phyloP scores from a whole-genome alignment of 2,888 invertebrate genomes.

The Scotopteryx bipunctaria region DNA sequence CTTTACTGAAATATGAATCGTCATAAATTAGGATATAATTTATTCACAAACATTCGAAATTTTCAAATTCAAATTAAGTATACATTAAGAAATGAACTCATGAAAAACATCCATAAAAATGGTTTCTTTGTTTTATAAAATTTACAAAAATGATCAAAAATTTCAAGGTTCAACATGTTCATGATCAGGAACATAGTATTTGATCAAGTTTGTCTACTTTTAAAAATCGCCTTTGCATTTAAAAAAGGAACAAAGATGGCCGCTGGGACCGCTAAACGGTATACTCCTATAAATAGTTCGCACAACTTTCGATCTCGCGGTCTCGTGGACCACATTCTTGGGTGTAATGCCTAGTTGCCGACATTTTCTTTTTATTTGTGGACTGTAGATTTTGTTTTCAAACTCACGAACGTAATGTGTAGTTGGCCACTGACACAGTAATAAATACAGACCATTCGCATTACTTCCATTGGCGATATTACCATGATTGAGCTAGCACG shows the following conservation, averaged over 20 bases:
- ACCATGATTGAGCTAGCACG: no score
- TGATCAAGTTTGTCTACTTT: constrained; percentile 24
- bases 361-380: constrained; percentile 25
- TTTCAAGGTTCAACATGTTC: constrained; percentile 8
- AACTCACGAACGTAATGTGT: neutral
- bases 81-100: no score
- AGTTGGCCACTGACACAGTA: no score
- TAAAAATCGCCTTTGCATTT: constrained; percentile 8
- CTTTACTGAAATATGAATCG: no score
- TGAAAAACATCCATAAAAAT: no score
- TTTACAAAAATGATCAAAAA: neutral
- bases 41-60: no score
- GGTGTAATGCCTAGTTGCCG: constrained; percentile 14
- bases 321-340: constrained; percentile 44
- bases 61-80: no score
- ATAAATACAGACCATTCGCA: no score
- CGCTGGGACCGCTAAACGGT: constrained; percentile 32
- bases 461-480: no score
- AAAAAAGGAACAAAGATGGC: constrained; percentile 26
- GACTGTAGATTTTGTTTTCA: neutral
- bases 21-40: no score
- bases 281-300: constrained; percentile 51
- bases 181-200: constrained; percentile 5
- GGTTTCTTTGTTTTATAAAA: neutral
- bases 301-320: constrained; percentile 53